phyloP scores from a whole-genome alignment of 2,888 invertebrate genomes.

The Lamproptera curius region DNA sequence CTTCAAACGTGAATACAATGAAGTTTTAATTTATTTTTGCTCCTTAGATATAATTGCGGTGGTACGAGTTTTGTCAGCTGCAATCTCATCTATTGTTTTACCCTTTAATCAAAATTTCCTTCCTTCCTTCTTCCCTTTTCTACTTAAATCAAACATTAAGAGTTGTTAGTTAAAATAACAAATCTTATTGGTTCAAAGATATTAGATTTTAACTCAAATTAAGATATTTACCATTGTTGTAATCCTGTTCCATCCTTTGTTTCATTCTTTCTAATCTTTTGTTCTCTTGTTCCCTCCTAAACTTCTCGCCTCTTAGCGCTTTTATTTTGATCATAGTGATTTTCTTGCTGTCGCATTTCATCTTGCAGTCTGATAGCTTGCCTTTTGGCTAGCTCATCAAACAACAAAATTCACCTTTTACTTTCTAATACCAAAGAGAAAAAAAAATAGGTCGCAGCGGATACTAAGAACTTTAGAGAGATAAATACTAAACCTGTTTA shows the following conservation, averaged over 20 bases:
- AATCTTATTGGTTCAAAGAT: neutral
- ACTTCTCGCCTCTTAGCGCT: slow-evolving; percentile 52
- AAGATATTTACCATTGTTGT: slow-evolving; percentile 49
- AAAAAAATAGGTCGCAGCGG: too few relatives aligned
- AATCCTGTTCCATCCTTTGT: slow-evolving; percentile 62
- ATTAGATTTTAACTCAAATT: neutral
- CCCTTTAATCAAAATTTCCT: neutral
- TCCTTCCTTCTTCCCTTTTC: neutral
- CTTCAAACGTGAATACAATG: too few relatives aligned
- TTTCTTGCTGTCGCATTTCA: slow-evolving; percentile 55
- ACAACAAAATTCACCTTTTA: too few relatives aligned
- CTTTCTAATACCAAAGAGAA: too few relatives aligned
- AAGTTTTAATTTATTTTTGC: too few relatives aligned
- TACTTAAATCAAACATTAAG: neutral
- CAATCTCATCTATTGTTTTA: neutral
- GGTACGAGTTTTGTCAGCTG: too few relatives aligned
- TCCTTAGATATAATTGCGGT: too few relatives aligned
- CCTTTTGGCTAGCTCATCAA: too few relatives aligned
- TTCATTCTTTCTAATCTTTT: slow-evolving; percentile 51
- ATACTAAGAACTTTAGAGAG: too few relatives aligned
- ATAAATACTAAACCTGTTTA: too few relatives aligned
- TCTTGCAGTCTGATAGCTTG: slow-evolving; percentile 42
- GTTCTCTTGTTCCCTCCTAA: slow-evolving; percentile 55
- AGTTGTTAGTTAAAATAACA: neutral
- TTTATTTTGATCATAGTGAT: slow-evolving; percentile 62